Conservation (phyloP, 2,797 vertebrate species). For the Diplodus puntazzo region DNA sequence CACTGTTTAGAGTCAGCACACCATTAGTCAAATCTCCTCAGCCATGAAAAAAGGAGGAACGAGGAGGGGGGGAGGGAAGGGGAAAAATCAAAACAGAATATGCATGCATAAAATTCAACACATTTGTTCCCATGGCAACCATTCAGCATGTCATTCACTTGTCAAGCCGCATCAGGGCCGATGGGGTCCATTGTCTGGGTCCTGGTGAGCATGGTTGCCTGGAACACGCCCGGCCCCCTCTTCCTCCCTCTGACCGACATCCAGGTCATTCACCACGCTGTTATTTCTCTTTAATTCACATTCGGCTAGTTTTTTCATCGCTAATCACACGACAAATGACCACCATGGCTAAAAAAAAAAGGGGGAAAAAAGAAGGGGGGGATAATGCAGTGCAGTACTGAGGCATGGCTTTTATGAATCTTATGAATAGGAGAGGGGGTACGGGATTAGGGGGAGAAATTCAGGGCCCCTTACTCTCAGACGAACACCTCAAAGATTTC, state of each 20-base stretch:
- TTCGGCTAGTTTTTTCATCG: slow-evolving; percentile 74
- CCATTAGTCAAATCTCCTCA: slow-evolving; percentile 98
- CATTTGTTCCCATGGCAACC: slow-evolving; percentile 99
- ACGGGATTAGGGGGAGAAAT: slow-evolving; percentile 74
- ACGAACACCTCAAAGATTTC: slow-evolving; percentile 81
- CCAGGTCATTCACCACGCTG: slow-evolving; percentile 86
- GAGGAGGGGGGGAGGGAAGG: slow-evolving; percentile 7
- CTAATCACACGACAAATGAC: slow-evolving; percentile 86
- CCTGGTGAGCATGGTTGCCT: slow-evolving; percentile 92
- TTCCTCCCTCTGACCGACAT: slow-evolving; percentile 80
- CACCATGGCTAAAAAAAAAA: slow-evolving; percentile 61
- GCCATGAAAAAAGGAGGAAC: slow-evolving; percentile 62
- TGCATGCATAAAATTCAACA: slow-evolving; percentile 99
- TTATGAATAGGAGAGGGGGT: slow-evolving; percentile 65
- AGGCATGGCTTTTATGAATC: slow-evolving; percentile 80
- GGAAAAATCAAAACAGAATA: slow-evolving; percentile 87
- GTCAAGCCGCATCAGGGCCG: slow-evolving; percentile 98
- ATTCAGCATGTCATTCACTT: slow-evolving; percentile 99
- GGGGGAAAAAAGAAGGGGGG: slow-evolving; percentile 39
- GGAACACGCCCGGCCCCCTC: slow-evolving; percentile 73
- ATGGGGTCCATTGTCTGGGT: slow-evolving; percentile 97
- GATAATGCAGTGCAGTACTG: slow-evolving; percentile 71
- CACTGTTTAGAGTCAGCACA: slow-evolving; percentile 87
- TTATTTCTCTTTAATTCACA: slow-evolving; percentile 83
- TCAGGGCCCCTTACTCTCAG: slow-evolving; percentile 68